Evolutionary conservation across 2,113 vertebrate species (phyloP).

Genomic region (Vulpes vulpes): DNA sequence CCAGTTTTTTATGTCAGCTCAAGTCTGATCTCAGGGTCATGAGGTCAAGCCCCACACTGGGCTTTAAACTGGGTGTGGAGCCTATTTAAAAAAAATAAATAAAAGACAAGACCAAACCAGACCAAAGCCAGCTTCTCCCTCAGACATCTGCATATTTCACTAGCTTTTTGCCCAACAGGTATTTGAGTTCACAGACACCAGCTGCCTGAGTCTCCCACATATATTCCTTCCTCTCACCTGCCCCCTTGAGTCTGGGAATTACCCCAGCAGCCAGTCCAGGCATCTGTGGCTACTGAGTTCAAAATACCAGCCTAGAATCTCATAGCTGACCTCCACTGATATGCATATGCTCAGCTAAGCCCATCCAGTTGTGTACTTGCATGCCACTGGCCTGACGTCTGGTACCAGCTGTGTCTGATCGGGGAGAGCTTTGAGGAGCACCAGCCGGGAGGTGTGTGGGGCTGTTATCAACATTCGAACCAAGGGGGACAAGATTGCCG

Average conservation of each 20-base stretch:
- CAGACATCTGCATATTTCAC: neutral
- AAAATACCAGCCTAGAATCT: neutral
- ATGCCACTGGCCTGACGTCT: neutral
- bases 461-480: constrained; percentile 92
- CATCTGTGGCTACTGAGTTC: neutral
- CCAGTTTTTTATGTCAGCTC: neutral
- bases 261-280: neutral
- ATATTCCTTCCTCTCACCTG: neutral
- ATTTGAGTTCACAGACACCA: neutral
- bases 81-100: neutral
- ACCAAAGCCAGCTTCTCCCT: neutral
- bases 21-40: neutral
- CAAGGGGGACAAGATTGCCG: constrained; percentile 93
- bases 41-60: neutral
- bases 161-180: neutral
- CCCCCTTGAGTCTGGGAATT: neutral
- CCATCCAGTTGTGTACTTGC: neutral
- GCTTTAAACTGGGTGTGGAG: neutral
- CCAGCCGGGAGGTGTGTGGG: constrained; percentile 89
- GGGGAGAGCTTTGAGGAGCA: constrained; percentile 92
- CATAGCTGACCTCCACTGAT: neutral
- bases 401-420: constrained; percentile 88
- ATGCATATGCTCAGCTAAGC: no score
- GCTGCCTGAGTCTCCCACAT: neutral
- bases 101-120: neutral